Percentiles rank a stretch among this genome's conserved stretches.
These are phyloP conservation scores for Seira musarum DNA, from an alignment of 2,888 invertebrate species.

Conservation along the genomic window DNA sequence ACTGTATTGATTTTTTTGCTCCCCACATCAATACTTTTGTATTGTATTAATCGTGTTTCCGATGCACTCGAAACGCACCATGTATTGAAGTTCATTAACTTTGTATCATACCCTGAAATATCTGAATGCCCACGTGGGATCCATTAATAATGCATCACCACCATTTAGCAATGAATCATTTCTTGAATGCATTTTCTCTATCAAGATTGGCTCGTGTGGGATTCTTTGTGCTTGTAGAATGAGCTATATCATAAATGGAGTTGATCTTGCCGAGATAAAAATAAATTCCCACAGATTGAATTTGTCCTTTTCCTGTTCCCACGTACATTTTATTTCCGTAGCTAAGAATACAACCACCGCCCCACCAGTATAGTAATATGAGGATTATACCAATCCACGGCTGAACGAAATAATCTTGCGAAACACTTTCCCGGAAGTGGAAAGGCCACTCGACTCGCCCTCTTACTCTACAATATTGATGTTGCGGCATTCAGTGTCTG, in stretches of 20 bases:
- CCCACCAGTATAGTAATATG: background rate
- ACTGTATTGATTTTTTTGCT: too few relatives aligned
- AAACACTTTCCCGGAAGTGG: background rate
- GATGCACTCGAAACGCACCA: too few relatives aligned
- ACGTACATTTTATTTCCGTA: conserved; percentile 17
- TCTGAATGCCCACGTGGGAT: too few relatives aligned
- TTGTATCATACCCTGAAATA: too few relatives aligned
- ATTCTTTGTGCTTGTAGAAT: too few relatives aligned
- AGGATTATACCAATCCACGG: background rate
- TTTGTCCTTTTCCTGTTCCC: conserved; percentile 24
- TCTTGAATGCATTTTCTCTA: too few relatives aligned
- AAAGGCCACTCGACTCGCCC: background rate
- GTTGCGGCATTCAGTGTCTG: background rate
- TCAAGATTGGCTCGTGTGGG: too few relatives aligned
- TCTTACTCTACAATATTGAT: background rate
- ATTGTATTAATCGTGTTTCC: too few relatives aligned
- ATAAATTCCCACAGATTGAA: conserved; percentile 49
- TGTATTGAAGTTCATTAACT: too few relatives aligned
- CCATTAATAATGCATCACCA: too few relatives aligned
- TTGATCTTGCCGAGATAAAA: conserved; percentile 42
- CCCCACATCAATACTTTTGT: too few relatives aligned
- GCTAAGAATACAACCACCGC: conserved; percentile 25
- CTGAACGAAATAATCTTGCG: background rate
- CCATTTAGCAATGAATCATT: too few relatives aligned
- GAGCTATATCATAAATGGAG: conserved; percentile 7